Evolutionary conservation across 30 jellyfish, hydroid and myxozoan species (phyloP), one percentile per base, ranked within the genome.

Genomic region (Aurelia aurita complex sp. Pacific): DNA sequence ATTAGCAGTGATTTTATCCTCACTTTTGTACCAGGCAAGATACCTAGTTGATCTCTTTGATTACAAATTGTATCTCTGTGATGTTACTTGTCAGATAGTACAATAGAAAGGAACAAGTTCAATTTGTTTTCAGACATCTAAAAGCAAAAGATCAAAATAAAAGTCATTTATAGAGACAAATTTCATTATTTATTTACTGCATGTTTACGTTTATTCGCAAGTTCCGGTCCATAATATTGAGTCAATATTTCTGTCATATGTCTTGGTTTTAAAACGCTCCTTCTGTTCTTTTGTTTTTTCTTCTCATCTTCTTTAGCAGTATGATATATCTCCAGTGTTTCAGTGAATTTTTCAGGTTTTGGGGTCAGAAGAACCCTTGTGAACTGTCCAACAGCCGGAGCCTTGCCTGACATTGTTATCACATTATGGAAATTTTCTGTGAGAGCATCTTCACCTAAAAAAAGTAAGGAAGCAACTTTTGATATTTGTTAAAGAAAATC

Each of bases 371-470:
- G 73, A 8, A 83, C 92, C 23, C 63, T 46, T 6, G 85, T 83
- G 59, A 83, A 73, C 42, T 83, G 85, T 36, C 85, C 92, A 83
- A 72, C 89, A 9, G 67, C 74, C 33, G 89, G 89, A 36, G 33
- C 51, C 4, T 46, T 46, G 11, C 57, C 57, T 46, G 57, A 46
- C 57, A 46, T 46, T 46, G 57, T 46, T 9, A 46, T 46, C 57
- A 46, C 57, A 46, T 46, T 46, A 9, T 46, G 57, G 57, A 1
- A 46, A 9, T 46, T 46, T 2, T 66, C 46, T 66, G 54, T 46
- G 18, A 16, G 36, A 19, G 17, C 43, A 46, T 23, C 43, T n/a
- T 23, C 16, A 55, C 76, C 76, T 66, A 35, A 19, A 66, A n/a
- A 0, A 66, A 66, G 8, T 17, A 9, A 46, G 0, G 57, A 8